Conservation (phyloP, 2,888 invertebrate species). For the Thecophora atra region DNA sequence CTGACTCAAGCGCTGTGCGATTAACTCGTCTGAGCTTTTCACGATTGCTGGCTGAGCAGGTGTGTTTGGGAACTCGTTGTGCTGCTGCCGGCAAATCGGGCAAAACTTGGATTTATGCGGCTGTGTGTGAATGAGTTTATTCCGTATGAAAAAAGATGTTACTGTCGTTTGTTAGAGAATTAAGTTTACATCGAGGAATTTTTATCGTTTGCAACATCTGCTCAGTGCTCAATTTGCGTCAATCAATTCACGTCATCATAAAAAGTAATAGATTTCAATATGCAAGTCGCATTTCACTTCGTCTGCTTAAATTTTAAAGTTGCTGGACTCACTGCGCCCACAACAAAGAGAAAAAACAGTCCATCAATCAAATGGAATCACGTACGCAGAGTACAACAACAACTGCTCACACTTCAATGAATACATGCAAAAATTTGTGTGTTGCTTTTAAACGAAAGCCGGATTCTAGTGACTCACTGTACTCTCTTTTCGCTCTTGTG, state of each 20-base stretch:
- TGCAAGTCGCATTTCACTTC: background rate
- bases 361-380: background rate
- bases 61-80: background rate
- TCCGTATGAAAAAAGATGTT: background rate
- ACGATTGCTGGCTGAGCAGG: conserved; percentile 1
- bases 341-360: background rate
- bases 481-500: too few species aligned
- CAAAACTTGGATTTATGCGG: too few species aligned
- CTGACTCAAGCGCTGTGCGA: background rate
- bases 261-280: too few species aligned
- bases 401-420: background rate
- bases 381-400: background rate
- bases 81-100: conserved; percentile 10
- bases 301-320: background rate
- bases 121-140: background rate
- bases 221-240: background rate
- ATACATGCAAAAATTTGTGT: background rate
- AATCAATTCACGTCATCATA: background rate
- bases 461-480: too few species aligned
- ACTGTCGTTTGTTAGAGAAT: background rate
- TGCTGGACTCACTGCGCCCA: background rate
- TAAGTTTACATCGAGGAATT: background rate
- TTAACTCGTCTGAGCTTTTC: background rate
- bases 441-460: background rate
- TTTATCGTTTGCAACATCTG: background rate